Conservation (phyloP, 1,140 invertebrate species). For the Heliconius congener region DNA sequence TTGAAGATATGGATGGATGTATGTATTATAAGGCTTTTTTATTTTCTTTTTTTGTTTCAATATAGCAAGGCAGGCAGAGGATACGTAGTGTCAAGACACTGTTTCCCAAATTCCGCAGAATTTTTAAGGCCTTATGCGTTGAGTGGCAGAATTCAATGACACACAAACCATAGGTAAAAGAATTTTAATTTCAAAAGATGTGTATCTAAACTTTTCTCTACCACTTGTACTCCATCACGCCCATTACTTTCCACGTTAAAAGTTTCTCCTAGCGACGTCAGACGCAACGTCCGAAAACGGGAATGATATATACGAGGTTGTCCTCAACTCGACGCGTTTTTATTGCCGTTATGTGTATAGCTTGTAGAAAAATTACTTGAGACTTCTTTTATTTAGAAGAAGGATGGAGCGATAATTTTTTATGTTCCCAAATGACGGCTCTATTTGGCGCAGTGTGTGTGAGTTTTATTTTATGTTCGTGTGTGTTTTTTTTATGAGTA, state of each 20-base stretch:
- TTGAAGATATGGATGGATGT: neutral
- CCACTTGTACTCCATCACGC: constrained; percentile 33
- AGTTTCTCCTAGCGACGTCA: constrained; percentile 62
- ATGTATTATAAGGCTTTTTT: too few species aligned
- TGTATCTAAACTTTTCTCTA: neutral
- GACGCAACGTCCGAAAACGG: constrained; percentile 37
- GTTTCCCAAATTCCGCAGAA: too few species aligned
- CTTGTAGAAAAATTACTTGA: constrained; percentile 72
- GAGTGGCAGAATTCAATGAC: too few species aligned
- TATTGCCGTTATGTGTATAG: constrained; percentile 68
- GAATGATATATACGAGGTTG: constrained; percentile 62
- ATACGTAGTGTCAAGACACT: too few species aligned
- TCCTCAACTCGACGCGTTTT: constrained; percentile 57
- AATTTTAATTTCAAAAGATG: neutral
- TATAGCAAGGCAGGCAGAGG: too few species aligned
- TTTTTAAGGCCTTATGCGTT: too few species aligned
- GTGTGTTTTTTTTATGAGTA: neutral
- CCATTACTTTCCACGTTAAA: constrained; percentile 64
- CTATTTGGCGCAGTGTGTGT: constrained; percentile 31
- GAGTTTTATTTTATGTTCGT: neutral
- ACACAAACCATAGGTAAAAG: neutral
- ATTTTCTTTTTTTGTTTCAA: too few species aligned
- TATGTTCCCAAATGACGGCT: constrained; percentile 60
- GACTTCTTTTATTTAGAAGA: constrained; percentile 64
- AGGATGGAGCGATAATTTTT: constrained; percentile 67